Conservation (phyloP, 23 tunicate genomes). For the Diplosoma virens region DNA sequence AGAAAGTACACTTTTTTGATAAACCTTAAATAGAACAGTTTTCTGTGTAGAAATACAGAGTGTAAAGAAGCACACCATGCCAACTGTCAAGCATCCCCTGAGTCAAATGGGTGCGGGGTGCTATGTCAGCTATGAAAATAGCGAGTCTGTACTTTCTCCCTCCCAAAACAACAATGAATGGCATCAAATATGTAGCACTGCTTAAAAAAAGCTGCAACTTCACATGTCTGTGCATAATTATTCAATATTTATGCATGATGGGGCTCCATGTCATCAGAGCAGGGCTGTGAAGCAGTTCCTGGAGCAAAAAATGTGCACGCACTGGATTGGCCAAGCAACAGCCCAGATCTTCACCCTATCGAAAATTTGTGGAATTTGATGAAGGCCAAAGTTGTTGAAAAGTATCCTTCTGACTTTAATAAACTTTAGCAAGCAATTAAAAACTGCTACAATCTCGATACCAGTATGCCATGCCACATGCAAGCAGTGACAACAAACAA, state of each 20-base stretch:
- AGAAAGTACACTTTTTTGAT: too few relatives aligned
- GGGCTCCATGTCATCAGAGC: neutral
- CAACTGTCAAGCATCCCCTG: too few relatives aligned
- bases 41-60: too few relatives aligned
- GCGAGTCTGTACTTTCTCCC: too few relatives aligned
- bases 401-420: neutral
- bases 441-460: neutral
- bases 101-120: too few relatives aligned
- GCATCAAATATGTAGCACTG: too few relatives aligned
- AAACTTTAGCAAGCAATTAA: conserved; percentile 2
- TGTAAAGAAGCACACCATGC: too few relatives aligned
- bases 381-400: conserved; percentile 12
- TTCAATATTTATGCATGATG: conserved; percentile 5
- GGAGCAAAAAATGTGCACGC: neutral
- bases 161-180: too few relatives aligned
- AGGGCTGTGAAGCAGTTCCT: neutral
- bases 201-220: conserved; percentile 12
- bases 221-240: conserved; percentile 9
- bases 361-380: conserved; percentile 4
- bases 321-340: neutral
- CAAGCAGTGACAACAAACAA: neutral
- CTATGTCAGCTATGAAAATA: too few relatives aligned
- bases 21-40: too few relatives aligned
- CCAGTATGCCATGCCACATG: conserved; percentile 2
- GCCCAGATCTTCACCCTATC: too few relatives aligned